A percentile compares a stretch with the other conserved stretches of the same genome.
Evolutionary conservation across 2,113 vertebrate genomes (phyloP).

Genomic region (Phoenicopterus ruber): DNA sequence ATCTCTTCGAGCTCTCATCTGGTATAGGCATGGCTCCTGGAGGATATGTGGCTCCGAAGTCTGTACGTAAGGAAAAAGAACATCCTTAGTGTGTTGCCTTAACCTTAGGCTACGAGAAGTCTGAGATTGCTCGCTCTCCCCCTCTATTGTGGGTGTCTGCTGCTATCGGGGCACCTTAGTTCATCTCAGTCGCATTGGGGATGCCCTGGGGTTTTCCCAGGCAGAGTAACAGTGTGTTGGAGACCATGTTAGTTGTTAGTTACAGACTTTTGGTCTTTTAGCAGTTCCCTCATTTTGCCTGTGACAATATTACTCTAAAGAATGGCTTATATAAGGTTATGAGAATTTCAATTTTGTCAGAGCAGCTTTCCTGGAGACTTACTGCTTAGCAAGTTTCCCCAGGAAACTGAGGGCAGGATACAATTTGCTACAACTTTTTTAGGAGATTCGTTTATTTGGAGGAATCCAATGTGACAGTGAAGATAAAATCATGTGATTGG

Average conservation of each 20-base stretch:
- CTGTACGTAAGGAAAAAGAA: constrained; percentile 77
- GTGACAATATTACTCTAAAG: background rate
- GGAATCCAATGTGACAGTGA: background rate
- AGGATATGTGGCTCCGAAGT: constrained; percentile 85
- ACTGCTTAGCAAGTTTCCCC: background rate
- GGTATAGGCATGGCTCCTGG: constrained; percentile 93
- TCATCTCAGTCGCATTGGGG: background rate
- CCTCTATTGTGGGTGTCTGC: background rate
- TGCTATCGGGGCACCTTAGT: background rate
- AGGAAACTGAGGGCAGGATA: background rate
- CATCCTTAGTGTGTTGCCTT: background rate
- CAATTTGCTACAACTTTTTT: background rate
- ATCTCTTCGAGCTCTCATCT: constrained; percentile 94
- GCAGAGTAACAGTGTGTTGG: background rate
- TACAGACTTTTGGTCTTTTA: background rate
- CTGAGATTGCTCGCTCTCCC: background rate
- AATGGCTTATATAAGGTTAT: background rate
- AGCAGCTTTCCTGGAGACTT: background rate
- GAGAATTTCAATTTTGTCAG: background rate
- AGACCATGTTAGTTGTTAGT: background rate
- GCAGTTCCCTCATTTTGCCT: background rate
- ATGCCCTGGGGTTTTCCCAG: background rate
- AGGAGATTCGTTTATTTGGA: background rate
- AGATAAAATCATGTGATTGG: background rate
- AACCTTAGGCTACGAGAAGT: background rate